A percentile compares a stretch with the other conserved stretches of the same genome.
These are phyloP conservation scores for Xenentodon cancila DNA, from an alignment of 2,797 vertebrate genomes.

Conservation along the genomic window DNA sequence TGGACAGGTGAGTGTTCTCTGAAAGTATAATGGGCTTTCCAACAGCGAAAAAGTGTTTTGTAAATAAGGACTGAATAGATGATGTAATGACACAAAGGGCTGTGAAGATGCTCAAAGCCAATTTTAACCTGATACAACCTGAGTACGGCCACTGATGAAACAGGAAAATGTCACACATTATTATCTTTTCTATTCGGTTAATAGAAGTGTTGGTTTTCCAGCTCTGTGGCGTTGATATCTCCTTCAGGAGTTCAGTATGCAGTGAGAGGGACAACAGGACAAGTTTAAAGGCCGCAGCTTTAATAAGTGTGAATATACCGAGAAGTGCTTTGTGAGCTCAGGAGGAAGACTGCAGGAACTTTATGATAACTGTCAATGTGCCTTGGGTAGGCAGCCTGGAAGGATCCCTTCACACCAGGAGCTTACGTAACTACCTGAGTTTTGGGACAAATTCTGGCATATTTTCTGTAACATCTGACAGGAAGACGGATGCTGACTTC, in stretches of 20 bases:
- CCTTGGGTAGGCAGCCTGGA: too few relatives aligned
- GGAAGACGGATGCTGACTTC: too few relatives aligned
- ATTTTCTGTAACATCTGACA: too few relatives aligned
- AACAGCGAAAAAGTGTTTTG: background rate
- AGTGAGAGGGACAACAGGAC: background rate
- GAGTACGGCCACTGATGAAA: background rate
- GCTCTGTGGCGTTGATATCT: background rate
- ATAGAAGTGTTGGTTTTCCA: background rate
- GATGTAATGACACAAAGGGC: background rate
- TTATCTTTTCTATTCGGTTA: background rate
- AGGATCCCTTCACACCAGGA: too few relatives aligned
- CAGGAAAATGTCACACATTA: background rate
- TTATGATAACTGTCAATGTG: too few relatives aligned
- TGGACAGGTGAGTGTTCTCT: background rate
- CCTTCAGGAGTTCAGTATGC: background rate
- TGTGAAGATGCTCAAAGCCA: background rate
- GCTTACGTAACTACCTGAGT: too few relatives aligned
- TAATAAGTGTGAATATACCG: constrained; percentile 7
- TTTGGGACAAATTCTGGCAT: too few relatives aligned
- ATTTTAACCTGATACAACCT: background rate
- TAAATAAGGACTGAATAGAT: background rate
- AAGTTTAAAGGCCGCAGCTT: background rate
- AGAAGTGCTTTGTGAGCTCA: background rate
- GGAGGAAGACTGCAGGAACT: background rate
- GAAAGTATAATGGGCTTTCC: background rate